Percentiles rank a stretch among this genome's conserved stretches.
Evolutionary conservation across 2,113 vertebrate species (phyloP).

Genomic region (Pteropus alecto): DNA sequence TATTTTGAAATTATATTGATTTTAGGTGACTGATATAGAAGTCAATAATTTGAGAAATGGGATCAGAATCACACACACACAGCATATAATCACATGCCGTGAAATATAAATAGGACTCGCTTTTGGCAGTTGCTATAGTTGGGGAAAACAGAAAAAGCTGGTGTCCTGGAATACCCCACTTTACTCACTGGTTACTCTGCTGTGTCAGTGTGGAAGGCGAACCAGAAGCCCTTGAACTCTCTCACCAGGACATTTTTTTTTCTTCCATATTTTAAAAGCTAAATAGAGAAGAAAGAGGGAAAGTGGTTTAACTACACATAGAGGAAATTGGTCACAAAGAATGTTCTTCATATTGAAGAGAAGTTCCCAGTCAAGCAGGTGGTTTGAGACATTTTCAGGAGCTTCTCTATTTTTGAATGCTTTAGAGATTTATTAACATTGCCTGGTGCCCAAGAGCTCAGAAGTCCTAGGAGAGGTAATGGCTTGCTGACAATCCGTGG

Average conservation of each 20-base stretch:
- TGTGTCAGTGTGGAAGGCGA: neutral
- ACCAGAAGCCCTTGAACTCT: neutral
- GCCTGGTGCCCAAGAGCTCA: neutral
- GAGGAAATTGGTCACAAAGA: neutral
- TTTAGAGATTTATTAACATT: neutral
- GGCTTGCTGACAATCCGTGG: neutral
- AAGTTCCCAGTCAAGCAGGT: neutral
- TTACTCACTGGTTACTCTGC: neutral
- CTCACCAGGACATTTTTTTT: neutral
- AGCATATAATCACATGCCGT: neutral
- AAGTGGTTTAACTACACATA: neutral
- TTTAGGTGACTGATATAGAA: neutral
- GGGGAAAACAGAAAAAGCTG: neutral
- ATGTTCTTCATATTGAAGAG: neutral
- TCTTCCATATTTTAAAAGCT: neutral
- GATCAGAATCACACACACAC: neutral
- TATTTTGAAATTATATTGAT: slow-evolving; percentile 63
- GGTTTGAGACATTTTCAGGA: neutral
- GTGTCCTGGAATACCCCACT: neutral
- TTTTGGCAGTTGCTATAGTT: neutral
- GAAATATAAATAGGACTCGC: neutral
- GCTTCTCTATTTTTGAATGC: neutral
- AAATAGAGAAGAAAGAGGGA: neutral
- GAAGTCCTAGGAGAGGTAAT: neutral
- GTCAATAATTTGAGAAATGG: slow-evolving; percentile 1